These are phyloP conservation scores for Etheostoma spectabile DNA, from an alignment of 2,113 vertebrate species.

Conservation along the genomic window DNA sequence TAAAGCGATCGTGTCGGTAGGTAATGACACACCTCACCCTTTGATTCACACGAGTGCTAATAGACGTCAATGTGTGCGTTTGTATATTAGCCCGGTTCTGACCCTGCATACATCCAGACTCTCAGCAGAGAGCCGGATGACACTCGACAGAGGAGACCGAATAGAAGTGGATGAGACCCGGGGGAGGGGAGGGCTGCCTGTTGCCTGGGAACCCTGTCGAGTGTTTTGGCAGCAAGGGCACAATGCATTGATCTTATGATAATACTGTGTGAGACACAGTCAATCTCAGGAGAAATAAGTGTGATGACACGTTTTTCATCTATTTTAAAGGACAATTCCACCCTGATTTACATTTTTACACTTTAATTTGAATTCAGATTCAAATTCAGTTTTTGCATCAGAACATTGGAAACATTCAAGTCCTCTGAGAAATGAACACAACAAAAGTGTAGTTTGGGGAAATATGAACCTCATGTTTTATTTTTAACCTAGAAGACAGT, in stretches of 20 bases:
- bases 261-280: constrained; percentile 54
- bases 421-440: no score
- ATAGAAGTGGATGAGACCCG: constrained; percentile 1
- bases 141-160: constrained; percentile 37
- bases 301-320: no score
- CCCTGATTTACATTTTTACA: no score
- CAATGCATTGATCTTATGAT: constrained; percentile 81
- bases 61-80: background rate
- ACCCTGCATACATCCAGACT: constrained; percentile 74
- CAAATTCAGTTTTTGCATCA: no score
- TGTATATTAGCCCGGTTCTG: constrained; percentile 45
- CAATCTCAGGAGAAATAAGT: background rate
- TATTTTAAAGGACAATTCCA: no score
- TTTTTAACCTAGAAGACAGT: no score
- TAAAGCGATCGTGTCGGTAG: constrained; percentile 1
- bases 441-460: no score
- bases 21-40: background rate
- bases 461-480: no score
- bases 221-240: constrained; percentile 41
- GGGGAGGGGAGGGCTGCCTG: constrained; percentile 37
- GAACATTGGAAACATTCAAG: no score
- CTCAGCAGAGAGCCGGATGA: constrained; percentile 58
- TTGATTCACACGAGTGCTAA: constrained; percentile 8
- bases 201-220: constrained; percentile 81
- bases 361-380: no score